A percentile compares a stretch with the other conserved stretches of the same genome.
phyloP scores from a whole-genome alignment of 2,797 vertebrate species.

The Sternarchorhynchus goeldii region DNA sequence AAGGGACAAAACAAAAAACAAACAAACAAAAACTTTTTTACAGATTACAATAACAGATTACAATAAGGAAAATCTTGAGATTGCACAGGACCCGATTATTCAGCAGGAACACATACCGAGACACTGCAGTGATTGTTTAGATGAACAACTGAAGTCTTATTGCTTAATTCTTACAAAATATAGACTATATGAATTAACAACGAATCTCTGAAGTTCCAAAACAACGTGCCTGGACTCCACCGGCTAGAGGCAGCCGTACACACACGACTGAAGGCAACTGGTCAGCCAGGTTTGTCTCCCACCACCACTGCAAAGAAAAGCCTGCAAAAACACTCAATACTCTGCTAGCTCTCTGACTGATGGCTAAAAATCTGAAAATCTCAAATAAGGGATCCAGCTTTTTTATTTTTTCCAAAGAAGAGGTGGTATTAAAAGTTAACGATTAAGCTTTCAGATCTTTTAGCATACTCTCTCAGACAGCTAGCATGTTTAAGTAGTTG shows the following conservation, averaged over 20 bases:
- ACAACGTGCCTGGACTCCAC: slow-evolving; percentile 25
- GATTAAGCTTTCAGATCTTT: neutral
- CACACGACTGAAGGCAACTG: neutral
- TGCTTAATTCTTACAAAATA: slow-evolving; percentile 43
- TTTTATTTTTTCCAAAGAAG: neutral
- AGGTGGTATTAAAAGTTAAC: neutral
- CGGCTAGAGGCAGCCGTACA: neutral
- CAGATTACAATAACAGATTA: neutral
- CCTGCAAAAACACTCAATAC: neutral
- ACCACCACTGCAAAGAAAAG: slow-evolving; percentile 10
- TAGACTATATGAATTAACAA: slow-evolving; percentile 31
- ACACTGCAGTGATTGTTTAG: slow-evolving; percentile 42
- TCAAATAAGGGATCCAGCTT: neutral
- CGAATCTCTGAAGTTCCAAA: slow-evolving; percentile 33
- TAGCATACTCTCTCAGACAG: neutral
- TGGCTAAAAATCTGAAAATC: neutral
- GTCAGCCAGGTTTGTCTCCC: neutral
- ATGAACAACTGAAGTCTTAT: slow-evolving; percentile 49
- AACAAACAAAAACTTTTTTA: neutral
- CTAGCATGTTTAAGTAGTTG: neutral
- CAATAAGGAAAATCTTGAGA: slow-evolving; percentile 32
- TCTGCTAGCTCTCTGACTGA: neutral
- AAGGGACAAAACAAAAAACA: neutral
- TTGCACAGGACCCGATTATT: slow-evolving; percentile 48
- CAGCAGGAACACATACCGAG: slow-evolving; percentile 49